Evolutionary conservation across 2,888 invertebrate genomes (phyloP).

Genomic region (Drosophila paramelanica): DNA sequence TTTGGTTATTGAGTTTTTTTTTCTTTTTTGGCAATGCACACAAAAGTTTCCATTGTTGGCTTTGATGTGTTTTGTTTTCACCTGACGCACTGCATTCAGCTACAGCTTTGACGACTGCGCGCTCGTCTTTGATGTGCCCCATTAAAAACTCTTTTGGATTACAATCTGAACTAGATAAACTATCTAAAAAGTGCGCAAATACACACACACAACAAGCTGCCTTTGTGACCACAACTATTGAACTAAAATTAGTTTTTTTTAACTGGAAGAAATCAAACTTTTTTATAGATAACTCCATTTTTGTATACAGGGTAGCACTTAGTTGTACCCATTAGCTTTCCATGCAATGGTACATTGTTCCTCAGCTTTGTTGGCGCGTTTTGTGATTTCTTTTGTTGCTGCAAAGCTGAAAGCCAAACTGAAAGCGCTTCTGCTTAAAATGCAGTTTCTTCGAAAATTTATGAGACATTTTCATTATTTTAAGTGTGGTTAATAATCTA

Average conservation of each 20-base stretch:
- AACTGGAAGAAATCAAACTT: too few relatives aligned
- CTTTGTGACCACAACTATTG: neutral
- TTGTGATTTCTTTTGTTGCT: constrained; percentile 20
- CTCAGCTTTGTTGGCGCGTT: neutral
- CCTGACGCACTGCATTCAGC: constrained; percentile 20
- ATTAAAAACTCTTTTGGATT: constrained; percentile 33
- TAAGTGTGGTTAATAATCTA: neutral
- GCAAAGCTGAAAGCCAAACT: constrained; percentile 17
- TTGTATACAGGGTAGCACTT: neutral
- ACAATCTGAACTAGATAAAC: neutral
- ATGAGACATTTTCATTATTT: neutral
- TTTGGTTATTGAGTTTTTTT: neutral
- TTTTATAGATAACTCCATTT: too few relatives aligned
- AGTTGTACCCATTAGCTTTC: neutral
- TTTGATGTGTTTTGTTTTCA: constrained; percentile 38
- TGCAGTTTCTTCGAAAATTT: neutral
- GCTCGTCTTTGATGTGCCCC: constrained; percentile 17
- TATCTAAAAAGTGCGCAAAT: neutral
- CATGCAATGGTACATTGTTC: neutral
- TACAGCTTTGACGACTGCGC: constrained; percentile 23
- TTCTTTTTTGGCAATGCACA: constrained; percentile 5
- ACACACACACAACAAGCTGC: neutral
- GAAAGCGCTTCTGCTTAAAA: neutral
- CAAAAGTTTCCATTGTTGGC: constrained; percentile 42
- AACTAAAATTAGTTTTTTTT: too few relatives aligned